Evolutionary conservation across 2,113 vertebrate genomes (phyloP).

Genomic region (Lipophrys pholis): DNA sequence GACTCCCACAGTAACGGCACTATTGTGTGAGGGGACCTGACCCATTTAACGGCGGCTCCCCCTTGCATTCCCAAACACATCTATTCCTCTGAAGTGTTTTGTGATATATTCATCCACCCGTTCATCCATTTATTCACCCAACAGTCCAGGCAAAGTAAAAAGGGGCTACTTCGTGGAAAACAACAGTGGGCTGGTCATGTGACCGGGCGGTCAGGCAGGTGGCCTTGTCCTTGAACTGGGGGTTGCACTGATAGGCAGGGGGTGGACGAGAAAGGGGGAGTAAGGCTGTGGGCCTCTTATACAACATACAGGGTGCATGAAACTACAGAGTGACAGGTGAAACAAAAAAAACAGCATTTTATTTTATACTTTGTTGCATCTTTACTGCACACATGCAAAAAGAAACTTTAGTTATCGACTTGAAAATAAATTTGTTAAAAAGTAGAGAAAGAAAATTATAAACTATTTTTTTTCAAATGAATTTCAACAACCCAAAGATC

Average conservation of each 20-base stretch:
- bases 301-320: constrained; percentile 13
- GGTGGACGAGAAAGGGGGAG: constrained; percentile 24
- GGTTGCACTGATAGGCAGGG: constrained; percentile 19
- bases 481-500: not conserved
- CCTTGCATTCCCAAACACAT: constrained; percentile 67
- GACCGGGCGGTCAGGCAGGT: constrained; percentile 78
- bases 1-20: constrained; percentile 70
- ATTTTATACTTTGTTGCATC: not conserved
- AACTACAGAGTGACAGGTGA: constrained; percentile 1
- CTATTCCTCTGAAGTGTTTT: constrained; percentile 73
- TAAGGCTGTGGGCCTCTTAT: constrained; percentile 21
- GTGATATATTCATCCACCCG: constrained; percentile 71
- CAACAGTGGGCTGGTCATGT: constrained; percentile 89
- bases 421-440: not conserved
- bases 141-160: constrained; percentile 85
- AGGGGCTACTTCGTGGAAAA: constrained; percentile 90
- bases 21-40: constrained; percentile 77
- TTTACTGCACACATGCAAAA: not conserved
- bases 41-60: constrained; percentile 75
- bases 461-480: not conserved
- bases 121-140: constrained; percentile 79
- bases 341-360: constrained; percentile 1
- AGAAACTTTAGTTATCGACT: not conserved
- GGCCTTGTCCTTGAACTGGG: constrained; percentile 79
- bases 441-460: not conserved